Percentiles rank a stretch among this genome's conserved stretches.
phyloP scores from a whole-genome alignment of 2,113 vertebrate species.

The Dolichotis patagonum region DNA sequence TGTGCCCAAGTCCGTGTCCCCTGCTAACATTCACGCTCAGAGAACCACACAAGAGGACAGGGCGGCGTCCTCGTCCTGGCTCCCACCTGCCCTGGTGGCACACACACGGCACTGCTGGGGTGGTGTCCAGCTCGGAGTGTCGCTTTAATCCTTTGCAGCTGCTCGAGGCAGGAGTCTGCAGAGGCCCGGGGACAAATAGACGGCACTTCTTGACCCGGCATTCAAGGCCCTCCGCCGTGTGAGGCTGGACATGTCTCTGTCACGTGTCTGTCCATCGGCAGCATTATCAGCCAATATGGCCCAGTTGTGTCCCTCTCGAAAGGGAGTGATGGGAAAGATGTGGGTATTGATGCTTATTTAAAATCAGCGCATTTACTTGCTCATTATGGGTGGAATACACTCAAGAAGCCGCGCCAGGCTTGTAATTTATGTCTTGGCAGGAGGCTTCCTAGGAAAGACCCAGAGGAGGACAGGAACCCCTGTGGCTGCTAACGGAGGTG shows the following conservation, averaged over 20 bases:
- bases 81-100: not conserved
- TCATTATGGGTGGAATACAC: not conserved
- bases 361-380: not conserved
- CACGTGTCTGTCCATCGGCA: slow-evolving; percentile 13
- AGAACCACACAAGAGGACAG: not conserved
- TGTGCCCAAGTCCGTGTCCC: not conserved
- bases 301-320: too few species aligned
- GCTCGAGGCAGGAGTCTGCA: slow-evolving; percentile 49
- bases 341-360: not conserved
- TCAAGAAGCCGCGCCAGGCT: not conserved
- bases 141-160: slow-evolving; percentile 64
- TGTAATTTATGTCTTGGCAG: not conserved
- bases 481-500: not conserved
- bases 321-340: not conserved
- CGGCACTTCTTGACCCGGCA: not conserved
- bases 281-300: not conserved
- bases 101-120: not conserved
- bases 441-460: not conserved
- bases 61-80: not conserved
- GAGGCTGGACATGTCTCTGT: too few species aligned
- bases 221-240: not conserved
- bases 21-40: not conserved
- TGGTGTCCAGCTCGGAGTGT: not conserved
- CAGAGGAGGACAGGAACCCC: not conserved
- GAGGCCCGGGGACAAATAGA: not conserved